These are phyloP conservation scores for Drosophila nigromelanica DNA, from an alignment of 1,140 invertebrate genomes.

Conservation along the genomic window DNA sequence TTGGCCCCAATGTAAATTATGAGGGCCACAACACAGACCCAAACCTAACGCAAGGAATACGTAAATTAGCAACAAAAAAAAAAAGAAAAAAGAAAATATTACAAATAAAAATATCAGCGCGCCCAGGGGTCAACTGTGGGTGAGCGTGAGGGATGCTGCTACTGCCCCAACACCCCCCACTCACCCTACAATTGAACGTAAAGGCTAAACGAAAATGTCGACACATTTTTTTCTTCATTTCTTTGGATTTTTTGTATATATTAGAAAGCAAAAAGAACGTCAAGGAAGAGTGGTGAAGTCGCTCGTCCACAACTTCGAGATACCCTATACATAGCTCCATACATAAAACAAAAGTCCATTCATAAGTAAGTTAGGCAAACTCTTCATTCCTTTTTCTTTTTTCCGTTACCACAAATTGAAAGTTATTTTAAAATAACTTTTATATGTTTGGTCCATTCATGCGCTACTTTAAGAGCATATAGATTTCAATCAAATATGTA, in stretches of 20 bases:
- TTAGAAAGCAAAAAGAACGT: constrained; percentile 26
- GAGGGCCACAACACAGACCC: constrained; percentile 31
- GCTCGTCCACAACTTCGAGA: background rate
- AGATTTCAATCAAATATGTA: too few species aligned
- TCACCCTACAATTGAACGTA: constrained; percentile 6
- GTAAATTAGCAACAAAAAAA: constrained; percentile 41
- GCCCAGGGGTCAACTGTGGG: constrained; percentile 30
- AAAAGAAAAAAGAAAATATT: constrained; percentile 7
- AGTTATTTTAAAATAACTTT: too few species aligned
- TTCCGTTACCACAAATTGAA: background rate
- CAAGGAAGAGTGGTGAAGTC: background rate
- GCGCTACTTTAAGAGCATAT: too few species aligned
- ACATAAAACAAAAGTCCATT: too few species aligned
- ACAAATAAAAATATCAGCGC: constrained; percentile 36
- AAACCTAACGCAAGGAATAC: constrained; percentile 30
- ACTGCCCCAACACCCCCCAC: background rate
- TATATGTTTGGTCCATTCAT: too few species aligned
- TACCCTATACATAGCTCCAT: background rate
- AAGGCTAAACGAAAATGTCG: constrained; percentile 71
- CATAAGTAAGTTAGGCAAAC: too few species aligned
- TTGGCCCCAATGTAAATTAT: constrained; percentile 53
- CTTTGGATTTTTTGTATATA: background rate
- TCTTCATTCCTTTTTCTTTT: background rate
- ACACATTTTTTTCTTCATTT: constrained; percentile 44
- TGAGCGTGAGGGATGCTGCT: background rate